Base-by-base conservation (phyloP, 2,888 invertebrate genomes). In the Polydrusus cervinus region DNA sequence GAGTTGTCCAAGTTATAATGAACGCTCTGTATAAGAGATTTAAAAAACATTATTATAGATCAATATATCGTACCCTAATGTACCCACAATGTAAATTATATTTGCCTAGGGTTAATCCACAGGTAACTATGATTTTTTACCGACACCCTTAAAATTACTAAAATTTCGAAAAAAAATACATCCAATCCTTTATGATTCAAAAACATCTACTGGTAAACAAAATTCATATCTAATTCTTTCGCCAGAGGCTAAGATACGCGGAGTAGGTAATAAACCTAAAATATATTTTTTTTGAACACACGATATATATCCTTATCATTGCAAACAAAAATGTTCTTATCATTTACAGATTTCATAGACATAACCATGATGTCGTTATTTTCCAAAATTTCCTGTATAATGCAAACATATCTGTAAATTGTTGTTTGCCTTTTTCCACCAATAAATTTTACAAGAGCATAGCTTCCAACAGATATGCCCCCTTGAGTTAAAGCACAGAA, bases 191-290 rank as follows among this genome's bases (percentile, higher is more conserved):
- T 60, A n/a, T n/a, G 60, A 13, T 16, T 60, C 60, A 38, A 60
- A 60, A 14, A 60, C 60, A 38, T 60, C 60, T 16, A 60, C 60
- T 34, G 30, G 60, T 34, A 34, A 60, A 60, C 60, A 38, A 60
- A 60, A 60, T 38, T 60, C 38, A 60, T 60, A 60, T 3, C 60
- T 13, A 38, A 34, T 60, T 38, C 34, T 13, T 60, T 60, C 60
- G 13, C 60, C 38, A 60, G 38, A 14, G 38, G 34, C 34, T 60
- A 60, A 38, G 16, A 60, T 60, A 8, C 6, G 10, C 0, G 57
- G 57, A n/a, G 57, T 60, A 60, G 60, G 60, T n/a, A 60, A 60
- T 16, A 60, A 14, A 38, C 60, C 60, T 38, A 60, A 60, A 25
- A 60, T 25, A 60, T 16, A 16, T 14, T 38, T 34, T 60, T 14